phyloP scores from a whole-genome alignment of 2,113 vertebrate species.

The Chloropsis hardwickii region DNA sequence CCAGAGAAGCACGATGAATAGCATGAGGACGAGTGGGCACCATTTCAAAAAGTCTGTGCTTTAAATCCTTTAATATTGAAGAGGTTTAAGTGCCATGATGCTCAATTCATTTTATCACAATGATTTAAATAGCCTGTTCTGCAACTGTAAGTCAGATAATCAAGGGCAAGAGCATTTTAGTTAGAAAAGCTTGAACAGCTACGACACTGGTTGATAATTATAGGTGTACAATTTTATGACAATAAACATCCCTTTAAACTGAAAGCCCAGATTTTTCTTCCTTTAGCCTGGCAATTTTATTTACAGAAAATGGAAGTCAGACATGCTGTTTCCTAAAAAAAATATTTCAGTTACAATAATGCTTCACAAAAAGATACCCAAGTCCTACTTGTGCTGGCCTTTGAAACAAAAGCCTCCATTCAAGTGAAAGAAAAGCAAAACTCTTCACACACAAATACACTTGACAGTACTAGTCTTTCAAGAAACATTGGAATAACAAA shows the following conservation, averaged over 20 bases:
- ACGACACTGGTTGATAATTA: background rate
- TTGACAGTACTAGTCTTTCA: background rate
- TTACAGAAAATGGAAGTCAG: background rate
- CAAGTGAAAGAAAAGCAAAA: background rate
- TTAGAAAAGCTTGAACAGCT: background rate
- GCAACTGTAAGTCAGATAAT: background rate
- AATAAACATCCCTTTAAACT: background rate
- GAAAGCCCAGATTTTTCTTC: background rate
- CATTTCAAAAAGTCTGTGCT: background rate
- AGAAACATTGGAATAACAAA: background rate
- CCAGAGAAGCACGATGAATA: background rate
- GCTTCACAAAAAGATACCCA: background rate
- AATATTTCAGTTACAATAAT: background rate
- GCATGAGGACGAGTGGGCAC: background rate
- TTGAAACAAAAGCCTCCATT: background rate
- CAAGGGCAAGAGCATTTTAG: background rate
- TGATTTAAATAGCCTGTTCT: slow-evolving; percentile 2
- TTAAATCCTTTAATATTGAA: background rate
- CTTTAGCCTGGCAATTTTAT: background rate
- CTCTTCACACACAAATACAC: background rate
- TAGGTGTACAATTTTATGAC: background rate
- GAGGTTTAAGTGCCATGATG: background rate
- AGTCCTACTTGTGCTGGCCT: background rate
- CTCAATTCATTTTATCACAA: background rate
- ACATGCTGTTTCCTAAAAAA: background rate